phyloP scores from a whole-genome alignment of 2,113 vertebrate genomes.

The Galeopterus variegatus region DNA sequence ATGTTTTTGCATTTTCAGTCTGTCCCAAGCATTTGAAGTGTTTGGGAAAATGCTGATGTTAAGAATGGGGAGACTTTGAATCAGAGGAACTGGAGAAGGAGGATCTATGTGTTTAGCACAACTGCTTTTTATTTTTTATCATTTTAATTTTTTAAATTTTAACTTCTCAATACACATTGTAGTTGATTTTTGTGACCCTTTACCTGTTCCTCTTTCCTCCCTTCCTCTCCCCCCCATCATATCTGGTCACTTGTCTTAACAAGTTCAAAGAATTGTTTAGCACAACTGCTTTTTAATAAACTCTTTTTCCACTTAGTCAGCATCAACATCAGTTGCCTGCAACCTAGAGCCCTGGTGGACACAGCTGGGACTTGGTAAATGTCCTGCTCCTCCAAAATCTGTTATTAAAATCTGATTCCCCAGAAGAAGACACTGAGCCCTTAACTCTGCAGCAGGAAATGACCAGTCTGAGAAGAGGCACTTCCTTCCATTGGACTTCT shows the following conservation, averaged over 20 bases:
- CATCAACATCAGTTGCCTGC: fast-evolving
- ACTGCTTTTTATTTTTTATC: too few relatives aligned
- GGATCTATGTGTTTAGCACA: fast-evolving
- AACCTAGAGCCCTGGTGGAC: too few relatives aligned
- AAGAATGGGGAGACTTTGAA: not conserved
- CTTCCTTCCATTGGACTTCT: not conserved
- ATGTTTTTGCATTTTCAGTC: not conserved
- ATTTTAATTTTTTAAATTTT: too few relatives aligned
- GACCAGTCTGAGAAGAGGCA: not conserved
- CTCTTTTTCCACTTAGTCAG: not conserved
- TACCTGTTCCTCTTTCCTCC: too few relatives aligned
- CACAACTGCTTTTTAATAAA: not conserved
- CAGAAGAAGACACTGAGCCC: not conserved
- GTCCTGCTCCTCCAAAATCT: not conserved
- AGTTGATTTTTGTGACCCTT: too few relatives aligned
- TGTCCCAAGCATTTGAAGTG: not conserved
- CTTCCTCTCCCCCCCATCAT: too few relatives aligned
- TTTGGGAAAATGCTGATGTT: not conserved
- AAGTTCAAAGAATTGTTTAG: too few relatives aligned
- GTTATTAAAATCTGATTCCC: not conserved
- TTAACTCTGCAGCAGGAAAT: not conserved
- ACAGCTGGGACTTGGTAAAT: not conserved
- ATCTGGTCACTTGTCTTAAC: too few relatives aligned
- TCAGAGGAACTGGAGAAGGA: not conserved
- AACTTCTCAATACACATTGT: too few relatives aligned